These are phyloP conservation scores for Odontothrips loti DNA, from an alignment of 2,888 invertebrate genomes.

Conservation along the genomic window DNA sequence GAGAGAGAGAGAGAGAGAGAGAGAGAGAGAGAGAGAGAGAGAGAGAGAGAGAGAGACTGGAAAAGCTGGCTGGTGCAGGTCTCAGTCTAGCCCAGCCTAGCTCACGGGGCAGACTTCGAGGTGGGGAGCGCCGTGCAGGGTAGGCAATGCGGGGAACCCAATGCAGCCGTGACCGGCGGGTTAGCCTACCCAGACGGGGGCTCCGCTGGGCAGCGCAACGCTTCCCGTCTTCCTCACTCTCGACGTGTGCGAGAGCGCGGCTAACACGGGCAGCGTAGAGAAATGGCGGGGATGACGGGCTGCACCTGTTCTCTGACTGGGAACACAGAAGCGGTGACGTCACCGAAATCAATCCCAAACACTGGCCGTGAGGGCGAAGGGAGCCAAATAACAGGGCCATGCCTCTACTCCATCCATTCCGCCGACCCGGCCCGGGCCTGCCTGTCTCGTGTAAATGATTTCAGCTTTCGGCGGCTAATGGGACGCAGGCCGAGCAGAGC, in stretches of 20 bases:
- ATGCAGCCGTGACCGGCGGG: not conserved
- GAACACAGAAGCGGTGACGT: no score
- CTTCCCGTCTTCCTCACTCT: no score
- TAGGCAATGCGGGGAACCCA: not conserved
- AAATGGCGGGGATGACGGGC: no score
- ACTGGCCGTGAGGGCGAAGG: no score
- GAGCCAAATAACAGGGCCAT: no score
- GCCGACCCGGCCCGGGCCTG: not conserved
- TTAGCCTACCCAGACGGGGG: not conserved
- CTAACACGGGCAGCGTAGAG: not conserved
- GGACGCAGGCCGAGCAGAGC: not conserved
- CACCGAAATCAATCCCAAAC: no score
- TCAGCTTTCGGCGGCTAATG: not conserved
- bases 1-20: conserved; percentile 1
- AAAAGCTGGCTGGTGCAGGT: not conserved
- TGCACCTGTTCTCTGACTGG: not conserved
- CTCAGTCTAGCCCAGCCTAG: no score
- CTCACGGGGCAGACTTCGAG: no score
- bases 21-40: not conserved
- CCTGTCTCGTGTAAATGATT: no score
- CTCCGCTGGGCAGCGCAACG: not conserved
- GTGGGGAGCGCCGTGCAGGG: not conserved
- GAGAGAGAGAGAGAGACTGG: not conserved
- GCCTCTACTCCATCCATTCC: no score
- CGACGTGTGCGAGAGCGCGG: not conserved